A percentile compares a stretch with the other conserved stretches of the same genome.
Conservation (phyloP, 2,113 vertebrate species). For the Nematolebias whitei region DNA sequence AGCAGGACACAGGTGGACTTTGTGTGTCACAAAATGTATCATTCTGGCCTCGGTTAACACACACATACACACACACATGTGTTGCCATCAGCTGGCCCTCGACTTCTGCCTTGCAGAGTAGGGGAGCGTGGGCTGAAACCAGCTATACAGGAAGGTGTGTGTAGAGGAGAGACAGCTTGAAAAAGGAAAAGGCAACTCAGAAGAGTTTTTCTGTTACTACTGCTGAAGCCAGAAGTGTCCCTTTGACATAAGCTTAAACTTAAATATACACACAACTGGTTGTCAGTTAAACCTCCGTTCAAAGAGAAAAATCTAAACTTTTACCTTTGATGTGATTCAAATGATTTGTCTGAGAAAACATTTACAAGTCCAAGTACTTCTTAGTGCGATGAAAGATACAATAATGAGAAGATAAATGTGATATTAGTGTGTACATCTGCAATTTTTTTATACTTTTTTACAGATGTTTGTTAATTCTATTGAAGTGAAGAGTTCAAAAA, state of each 20-base stretch:
- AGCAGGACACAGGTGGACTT: conserved; percentile 64
- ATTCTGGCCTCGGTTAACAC: conserved; percentile 46
- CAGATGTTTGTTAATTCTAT: not conserved
- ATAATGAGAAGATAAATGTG: too few species aligned
- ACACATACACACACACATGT: too few species aligned
- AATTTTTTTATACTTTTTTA: not conserved
- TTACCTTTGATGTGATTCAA: too few species aligned
- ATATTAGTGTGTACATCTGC: not conserved
- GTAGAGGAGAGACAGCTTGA: conserved; percentile 57
- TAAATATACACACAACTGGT: conserved; percentile 25
- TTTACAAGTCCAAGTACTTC: too few species aligned
- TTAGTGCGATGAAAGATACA: too few species aligned
- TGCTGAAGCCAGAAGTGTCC: conserved; percentile 60
- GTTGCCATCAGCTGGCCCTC: conserved; percentile 63
- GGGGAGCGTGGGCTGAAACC: conserved; percentile 39
- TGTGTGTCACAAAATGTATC: conserved; percentile 42
- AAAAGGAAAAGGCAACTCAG: conserved; percentile 54
- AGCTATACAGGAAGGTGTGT: conserved; percentile 41
- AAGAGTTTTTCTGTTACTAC: conserved; percentile 63
- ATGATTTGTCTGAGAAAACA: too few species aligned
- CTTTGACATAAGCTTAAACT: conserved; percentile 35
- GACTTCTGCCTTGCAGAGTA: conserved; percentile 31
- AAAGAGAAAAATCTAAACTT: not conserved
- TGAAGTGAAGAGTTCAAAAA: too few species aligned
- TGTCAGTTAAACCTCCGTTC: not conserved